Evolutionary conservation across 37 sponge, comb jelly and placozoan genomes (phyloP).

Genomic region (Aphrocallistes beatrix): DNA sequence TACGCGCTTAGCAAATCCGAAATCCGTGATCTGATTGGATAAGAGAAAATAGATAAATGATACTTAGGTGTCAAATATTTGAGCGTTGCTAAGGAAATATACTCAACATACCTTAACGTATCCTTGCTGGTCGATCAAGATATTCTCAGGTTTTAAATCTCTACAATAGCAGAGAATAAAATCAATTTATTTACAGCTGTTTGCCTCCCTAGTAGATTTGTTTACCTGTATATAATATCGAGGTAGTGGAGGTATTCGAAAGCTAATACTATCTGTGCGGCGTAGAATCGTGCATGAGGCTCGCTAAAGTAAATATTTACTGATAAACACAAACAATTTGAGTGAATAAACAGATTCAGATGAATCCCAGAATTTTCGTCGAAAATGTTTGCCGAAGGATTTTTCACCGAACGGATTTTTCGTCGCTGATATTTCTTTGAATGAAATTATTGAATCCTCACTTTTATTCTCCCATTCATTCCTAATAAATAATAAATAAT

Average conservation of each 20-base stretch:
- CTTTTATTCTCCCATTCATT: no score
- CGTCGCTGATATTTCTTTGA: no score
- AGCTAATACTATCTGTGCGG: constrained; percentile 89
- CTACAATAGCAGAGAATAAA: constrained; percentile 31
- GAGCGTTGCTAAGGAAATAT: neutral
- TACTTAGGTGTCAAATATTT: neutral
- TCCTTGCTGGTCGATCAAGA: constrained; percentile 82
- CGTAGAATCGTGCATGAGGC: constrained; percentile 87
- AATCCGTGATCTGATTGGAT: constrained; percentile 73
- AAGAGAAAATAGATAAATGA: neutral
- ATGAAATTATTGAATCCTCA: no score
- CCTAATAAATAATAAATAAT: no score
- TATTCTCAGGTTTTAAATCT: constrained; percentile 96
- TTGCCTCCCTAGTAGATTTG: neutral
- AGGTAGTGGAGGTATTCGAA: constrained; percentile 95
- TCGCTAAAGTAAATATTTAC: constrained; percentile 28
- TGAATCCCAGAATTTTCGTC: no score
- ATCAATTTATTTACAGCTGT: no score
- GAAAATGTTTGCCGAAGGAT: no score
- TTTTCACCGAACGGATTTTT: no score
- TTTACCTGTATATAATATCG: constrained; percentile 94
- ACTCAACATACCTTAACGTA: constrained; percentile 71
- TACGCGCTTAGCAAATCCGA: constrained; percentile 95
- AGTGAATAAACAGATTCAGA: no score
- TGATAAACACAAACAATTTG: neutral